phyloP scores from a whole-genome alignment of 2,888 invertebrate genomes.

The Alcis repandata region DNA sequence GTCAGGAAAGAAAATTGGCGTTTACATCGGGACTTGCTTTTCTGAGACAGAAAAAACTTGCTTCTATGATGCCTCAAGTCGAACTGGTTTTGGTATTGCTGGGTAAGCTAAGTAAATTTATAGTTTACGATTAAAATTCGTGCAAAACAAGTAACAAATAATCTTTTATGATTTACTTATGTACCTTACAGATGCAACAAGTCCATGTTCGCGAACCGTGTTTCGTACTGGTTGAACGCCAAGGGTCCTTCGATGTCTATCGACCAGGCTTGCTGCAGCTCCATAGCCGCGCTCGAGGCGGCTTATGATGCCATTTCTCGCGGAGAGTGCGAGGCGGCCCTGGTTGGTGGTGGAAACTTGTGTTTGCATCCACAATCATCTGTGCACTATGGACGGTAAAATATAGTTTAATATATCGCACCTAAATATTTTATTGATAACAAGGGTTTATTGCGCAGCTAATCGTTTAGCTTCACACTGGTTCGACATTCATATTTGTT shows the following conservation, averaged over 20 bases:
- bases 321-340: constrained; percentile 76
- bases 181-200: constrained; percentile 52
- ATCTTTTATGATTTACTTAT: too few relatives aligned
- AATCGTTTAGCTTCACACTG: too few relatives aligned
- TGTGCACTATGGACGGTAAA: constrained; percentile 50
- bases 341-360: constrained; percentile 84
- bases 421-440: too few relatives aligned
- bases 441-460: too few relatives aligned
- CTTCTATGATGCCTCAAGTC: constrained; percentile 41
- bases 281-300: constrained; percentile 58
- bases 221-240: constrained; percentile 67
- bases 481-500: too few relatives aligned
- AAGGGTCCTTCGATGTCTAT: constrained; percentile 65
- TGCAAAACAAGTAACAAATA: too few relatives aligned
- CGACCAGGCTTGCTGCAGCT: constrained; percentile 60
- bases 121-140: too few relatives aligned
- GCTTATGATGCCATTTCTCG: constrained; percentile 58
- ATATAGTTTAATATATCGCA: too few relatives aligned
- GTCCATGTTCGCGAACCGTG: constrained; percentile 66
- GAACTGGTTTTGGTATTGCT: constrained; percentile 43
- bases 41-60: constrained; percentile 87
- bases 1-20: constrained; percentile 80
- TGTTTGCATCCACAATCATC: constrained; percentile 70
- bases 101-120: constrained; percentile 41
- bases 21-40: constrained; percentile 69